These are phyloP conservation scores for Malaclemys terrapin DNA, from an alignment of 2,113 vertebrate genomes.

Conservation along the genomic window DNA sequence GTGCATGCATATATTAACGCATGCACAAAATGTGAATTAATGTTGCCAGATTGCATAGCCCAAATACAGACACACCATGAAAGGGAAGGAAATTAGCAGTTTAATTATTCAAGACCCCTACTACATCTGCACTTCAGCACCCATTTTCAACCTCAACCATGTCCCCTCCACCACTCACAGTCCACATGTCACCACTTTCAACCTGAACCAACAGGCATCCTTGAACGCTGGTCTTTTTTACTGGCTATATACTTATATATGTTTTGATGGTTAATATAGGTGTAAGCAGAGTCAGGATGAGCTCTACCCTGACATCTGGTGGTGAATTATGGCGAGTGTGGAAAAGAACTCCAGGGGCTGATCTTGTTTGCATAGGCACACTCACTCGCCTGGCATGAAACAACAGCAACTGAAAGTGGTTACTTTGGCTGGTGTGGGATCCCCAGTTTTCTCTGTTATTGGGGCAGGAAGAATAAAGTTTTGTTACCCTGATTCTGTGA, in stretches of 20 bases:
- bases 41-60: not conserved
- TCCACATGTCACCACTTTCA: not conserved
- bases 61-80: not conserved
- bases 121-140: not conserved
- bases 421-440: too few species aligned
- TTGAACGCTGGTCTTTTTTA: not conserved
- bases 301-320: too few species aligned
- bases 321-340: too few species aligned
- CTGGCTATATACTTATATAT: not conserved
- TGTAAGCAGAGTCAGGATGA: too few species aligned
- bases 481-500: too few species aligned
- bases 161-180: not conserved
- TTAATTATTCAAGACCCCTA: not conserved
- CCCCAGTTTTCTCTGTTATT: too few species aligned
- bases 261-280: not conserved
- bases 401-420: too few species aligned
- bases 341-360: too few species aligned
- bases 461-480: too few species aligned
- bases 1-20: not conserved
- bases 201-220: not conserved
- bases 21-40: not conserved
- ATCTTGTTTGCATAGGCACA: too few species aligned
- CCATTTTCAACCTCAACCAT: not conserved
- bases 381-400: too few species aligned
- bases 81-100: not conserved